Percentiles rank a stretch among this genome's conserved stretches.
phyloP scores from a whole-genome alignment of 2,113 vertebrate genomes.

The Ursus arctos region DNA sequence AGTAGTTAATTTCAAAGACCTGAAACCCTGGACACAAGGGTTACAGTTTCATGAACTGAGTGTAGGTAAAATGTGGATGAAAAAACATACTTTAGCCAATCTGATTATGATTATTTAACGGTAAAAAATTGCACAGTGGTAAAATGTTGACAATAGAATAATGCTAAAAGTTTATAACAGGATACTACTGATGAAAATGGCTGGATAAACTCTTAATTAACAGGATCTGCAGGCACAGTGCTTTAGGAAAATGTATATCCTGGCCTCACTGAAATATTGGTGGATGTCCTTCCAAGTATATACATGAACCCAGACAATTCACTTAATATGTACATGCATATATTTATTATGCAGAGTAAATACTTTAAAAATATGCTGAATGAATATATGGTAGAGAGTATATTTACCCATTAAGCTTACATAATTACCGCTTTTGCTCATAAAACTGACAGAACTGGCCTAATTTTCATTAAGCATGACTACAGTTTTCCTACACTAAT shows the following conservation, averaged over 20 bases:
- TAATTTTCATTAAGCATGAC: constrained; percentile 63
- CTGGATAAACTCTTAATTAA: neutral
- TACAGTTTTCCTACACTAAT: constrained; percentile 61
- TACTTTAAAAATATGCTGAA: neutral
- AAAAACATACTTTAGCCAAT: neutral
- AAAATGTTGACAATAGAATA: neutral
- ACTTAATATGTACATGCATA: neutral
- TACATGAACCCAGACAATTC: neutral
- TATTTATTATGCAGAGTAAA: neutral
- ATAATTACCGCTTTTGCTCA: constrained; percentile 53
- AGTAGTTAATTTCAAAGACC: neutral
- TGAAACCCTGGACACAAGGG: neutral
- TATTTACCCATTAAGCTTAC: constrained; percentile 28
- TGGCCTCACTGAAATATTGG: neutral
- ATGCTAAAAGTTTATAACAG: neutral
- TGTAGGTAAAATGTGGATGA: neutral
- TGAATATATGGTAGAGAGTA: neutral
- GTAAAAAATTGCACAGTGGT: neutral
- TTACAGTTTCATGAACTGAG: neutral
- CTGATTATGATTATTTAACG: neutral
- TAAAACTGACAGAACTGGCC: constrained; percentile 47
- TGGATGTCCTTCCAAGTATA: neutral
- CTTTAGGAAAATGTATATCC: neutral
- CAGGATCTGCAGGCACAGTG: neutral
- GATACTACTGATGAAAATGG: neutral